phyloP scores from a whole-genome alignment of 2,113 vertebrate species.

The Nycticebus coucang region DNA sequence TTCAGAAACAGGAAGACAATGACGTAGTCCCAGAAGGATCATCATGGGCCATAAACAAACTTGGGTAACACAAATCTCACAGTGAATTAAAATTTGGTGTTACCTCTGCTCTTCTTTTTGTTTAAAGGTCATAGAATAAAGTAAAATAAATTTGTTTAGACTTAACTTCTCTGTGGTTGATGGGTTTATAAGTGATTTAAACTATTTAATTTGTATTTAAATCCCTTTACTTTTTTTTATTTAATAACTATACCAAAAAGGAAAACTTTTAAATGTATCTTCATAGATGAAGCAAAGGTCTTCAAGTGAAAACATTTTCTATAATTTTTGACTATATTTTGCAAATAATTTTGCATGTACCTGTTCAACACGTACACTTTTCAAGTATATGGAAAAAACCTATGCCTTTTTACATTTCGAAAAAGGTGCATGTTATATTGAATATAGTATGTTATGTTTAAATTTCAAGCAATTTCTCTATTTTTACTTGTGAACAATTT shows the following conservation, averaged over 20 bases:
- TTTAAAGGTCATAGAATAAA: background rate
- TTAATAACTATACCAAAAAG: background rate
- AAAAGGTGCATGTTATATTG: background rate
- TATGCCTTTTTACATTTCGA: background rate
- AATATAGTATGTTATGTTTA: background rate
- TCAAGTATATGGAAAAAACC: background rate
- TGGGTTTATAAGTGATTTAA: background rate
- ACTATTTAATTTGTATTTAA: background rate
- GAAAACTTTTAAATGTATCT: background rate
- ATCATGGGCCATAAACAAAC: background rate
- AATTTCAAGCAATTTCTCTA: background rate
- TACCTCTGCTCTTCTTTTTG: background rate
- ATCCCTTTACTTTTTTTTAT: background rate
- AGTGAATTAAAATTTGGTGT: background rate
- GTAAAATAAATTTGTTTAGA: background rate
- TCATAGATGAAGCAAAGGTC: background rate
- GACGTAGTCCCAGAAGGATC: background rate
- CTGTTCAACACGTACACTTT: background rate
- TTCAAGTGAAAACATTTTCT: background rate
- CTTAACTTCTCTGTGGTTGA: background rate
- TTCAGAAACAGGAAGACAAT: background rate
- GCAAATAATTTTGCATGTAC: background rate
- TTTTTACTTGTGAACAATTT: slow-evolving; percentile 2
- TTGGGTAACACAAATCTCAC: background rate
- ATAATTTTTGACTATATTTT: background rate